A percentile compares a stretch with the other conserved stretches of the same genome.
Conservation (phyloP, 2,113 vertebrate species). For the Pterocles orientalis region DNA sequence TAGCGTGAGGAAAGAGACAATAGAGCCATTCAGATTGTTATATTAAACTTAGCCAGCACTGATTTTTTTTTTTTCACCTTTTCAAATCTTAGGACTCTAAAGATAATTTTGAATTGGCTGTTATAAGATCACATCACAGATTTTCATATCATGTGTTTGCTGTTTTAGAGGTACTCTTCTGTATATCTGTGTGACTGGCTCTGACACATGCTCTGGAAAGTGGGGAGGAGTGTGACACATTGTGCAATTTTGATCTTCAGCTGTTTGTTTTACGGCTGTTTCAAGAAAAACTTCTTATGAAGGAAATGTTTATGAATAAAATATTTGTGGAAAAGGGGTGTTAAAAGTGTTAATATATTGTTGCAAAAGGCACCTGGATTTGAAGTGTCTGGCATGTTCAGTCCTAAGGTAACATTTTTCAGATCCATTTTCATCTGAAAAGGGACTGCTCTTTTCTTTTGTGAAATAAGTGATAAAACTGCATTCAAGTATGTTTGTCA, state of each 20-base stretch:
- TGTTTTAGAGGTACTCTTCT: neutral
- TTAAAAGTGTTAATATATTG: neutral
- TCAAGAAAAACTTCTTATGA: neutral
- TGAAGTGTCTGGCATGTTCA: neutral
- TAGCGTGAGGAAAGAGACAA: neutral
- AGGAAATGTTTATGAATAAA: neutral
- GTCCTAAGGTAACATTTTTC: neutral
- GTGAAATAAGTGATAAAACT: neutral
- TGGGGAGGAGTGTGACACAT: neutral
- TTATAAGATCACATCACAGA: neutral
- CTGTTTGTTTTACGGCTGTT: neutral
- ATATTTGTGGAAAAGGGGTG: neutral
- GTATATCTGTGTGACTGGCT: fast-evolving
- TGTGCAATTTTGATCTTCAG: neutral
- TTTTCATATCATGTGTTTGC: neutral
- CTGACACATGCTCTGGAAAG: neutral
- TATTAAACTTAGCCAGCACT: neutral
- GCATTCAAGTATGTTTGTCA: neutral
- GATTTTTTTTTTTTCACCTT: neutral
- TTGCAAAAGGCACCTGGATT: neutral
- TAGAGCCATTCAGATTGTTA: neutral
- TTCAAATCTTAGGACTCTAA: neutral
- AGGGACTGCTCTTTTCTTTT: neutral
- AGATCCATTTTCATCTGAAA: neutral
- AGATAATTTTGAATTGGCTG: neutral